Base-by-base conservation (phyloP, 2,797 vertebrate species). In the Champsocephalus esox region DNA sequence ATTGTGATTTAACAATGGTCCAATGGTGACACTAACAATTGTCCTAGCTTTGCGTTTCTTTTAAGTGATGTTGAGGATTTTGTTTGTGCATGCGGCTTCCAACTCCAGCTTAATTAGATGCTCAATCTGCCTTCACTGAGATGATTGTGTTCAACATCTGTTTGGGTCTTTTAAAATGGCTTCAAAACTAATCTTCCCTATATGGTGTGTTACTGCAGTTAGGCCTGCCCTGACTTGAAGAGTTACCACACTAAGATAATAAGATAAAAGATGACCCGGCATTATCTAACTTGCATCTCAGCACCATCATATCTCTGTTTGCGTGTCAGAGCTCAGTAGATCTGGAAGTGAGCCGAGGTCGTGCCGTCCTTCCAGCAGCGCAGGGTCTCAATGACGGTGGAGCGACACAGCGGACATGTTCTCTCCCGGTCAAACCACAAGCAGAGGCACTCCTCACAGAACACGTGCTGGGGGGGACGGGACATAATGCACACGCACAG, bases 361-460 rank as follows among this genome's bases (percentile, higher is more conserved):
- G 97, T 96, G 52, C 98, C 98, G 0, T 99, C 98, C 83, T 99
- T 99, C 98, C 98, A 99, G 94, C 97, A 97, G 17, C 97, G 97
- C 77, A 97, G 93, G 0, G 95, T 97, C 75, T 99, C 97, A 11
- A 96, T 93, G 1, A 96, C 95, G 0, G 97, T 91, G 0, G 98
- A 96, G 66, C 98, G 98, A 59, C 98, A 99, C 70, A 99, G 96
- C 0, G 98, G 98, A 79, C 98, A 99, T 3, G 96, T 96, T 75
- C 95, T 94, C 94, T 99, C 98, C 0, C 97, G 95, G 87, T 99
- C 98, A 48, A 99, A 98, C 98, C 98, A 99, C 80, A 97, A 94
- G 77, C 97, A 97, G 86, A 99, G 93, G 80, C 98, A 99, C 67
- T 99, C 98, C 77, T 99, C 98, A 5, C 98, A 99, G 92, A 99